Conservation (phyloP, 2,888 invertebrate genomes). For the Cryptocephalus moraei region DNA sequence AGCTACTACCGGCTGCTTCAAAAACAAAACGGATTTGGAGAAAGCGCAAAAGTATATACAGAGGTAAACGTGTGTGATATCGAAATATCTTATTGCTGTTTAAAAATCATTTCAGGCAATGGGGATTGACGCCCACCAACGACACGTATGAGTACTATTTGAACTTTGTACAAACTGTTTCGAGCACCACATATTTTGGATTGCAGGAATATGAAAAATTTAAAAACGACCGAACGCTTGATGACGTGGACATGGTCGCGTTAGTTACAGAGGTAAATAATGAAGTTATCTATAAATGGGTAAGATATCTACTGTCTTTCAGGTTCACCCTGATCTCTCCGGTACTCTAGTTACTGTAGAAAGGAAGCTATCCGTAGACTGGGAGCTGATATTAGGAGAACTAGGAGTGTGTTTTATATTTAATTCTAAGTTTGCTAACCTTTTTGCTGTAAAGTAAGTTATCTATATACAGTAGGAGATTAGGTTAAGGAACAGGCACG, state of each 20-base stretch:
- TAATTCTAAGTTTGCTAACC: constrained; percentile 47
- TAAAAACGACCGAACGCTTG: constrained; percentile 36
- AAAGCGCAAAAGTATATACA: constrained; percentile 30
- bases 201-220: constrained; percentile 35
- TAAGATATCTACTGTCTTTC: constrained; percentile 3
- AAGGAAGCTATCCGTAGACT: constrained; percentile 28
- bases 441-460: constrained; percentile 41
- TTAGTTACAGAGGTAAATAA: constrained; percentile 32
- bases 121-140: constrained; percentile 36
- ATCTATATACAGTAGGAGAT: neutral
- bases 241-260: constrained; percentile 36
- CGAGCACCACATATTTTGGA: constrained; percentile 39
- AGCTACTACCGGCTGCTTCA: constrained; percentile 46
- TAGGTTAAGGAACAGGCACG: too few species aligned
- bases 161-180: constrained; percentile 38
- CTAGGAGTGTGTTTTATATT: constrained; percentile 53
- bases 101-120: constrained; percentile 26
- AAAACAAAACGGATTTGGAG: constrained; percentile 33
- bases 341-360: constrained; percentile 43
- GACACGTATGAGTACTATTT: constrained; percentile 39
- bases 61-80: constrained; percentile 21
- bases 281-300: too few species aligned
- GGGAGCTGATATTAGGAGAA: constrained; percentile 53
- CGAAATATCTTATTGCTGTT: neutral
- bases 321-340: constrained; percentile 42